Base-by-base conservation (phyloP, 1,140 invertebrate species). In the Adoxophyes honmai region DNA sequence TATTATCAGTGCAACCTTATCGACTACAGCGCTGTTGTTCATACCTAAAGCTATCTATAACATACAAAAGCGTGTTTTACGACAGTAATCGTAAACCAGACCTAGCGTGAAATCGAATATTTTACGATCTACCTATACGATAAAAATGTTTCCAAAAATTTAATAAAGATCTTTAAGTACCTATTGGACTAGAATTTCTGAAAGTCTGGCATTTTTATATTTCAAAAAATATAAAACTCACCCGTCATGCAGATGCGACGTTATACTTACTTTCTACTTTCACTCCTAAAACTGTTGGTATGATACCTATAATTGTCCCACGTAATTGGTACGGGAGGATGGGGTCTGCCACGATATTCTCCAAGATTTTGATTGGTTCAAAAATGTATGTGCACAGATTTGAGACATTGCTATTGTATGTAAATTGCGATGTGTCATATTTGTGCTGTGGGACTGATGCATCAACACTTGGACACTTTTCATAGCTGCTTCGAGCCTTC, bases 221-320 rank as follows among this genome's bases (percentile, higher is more conserved):
- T 59, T 56, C 55, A 48, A 28, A 55, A 28, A 61, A 55, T 42
- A 53, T 52, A 61, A 53, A 59, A 59, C 60, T 62, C 42, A 59
- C 60, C 60, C 37, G 9, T 48, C 33, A 33, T 61, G 34, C 51
- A 34, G 34, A 39, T 8, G 16, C 33, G 42, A 18, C 48, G 35
- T 9, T 10, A 64, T 73, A 73, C 64, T 70, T 70, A 67, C 70
- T 73, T 70, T 70, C 68, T 73, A 70, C 64, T 73, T 70, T 70
- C 70, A 66, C 70, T 66, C 59, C 60, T 68, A 72, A 55, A 60
- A 62, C 55, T 55, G 63, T 62, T 55, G 59, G 62, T 60, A 62
- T 33, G 55, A 55, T 53, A 48, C 5, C 11, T 10, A 16, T 48
- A 59, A 64, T 57, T 54, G 48, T 55, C 57, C 42, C 58, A 53